These are phyloP conservation scores for Campylomormyrus numenius DNA, from an alignment of 2,113 vertebrate genomes.

Conservation along the genomic window DNA sequence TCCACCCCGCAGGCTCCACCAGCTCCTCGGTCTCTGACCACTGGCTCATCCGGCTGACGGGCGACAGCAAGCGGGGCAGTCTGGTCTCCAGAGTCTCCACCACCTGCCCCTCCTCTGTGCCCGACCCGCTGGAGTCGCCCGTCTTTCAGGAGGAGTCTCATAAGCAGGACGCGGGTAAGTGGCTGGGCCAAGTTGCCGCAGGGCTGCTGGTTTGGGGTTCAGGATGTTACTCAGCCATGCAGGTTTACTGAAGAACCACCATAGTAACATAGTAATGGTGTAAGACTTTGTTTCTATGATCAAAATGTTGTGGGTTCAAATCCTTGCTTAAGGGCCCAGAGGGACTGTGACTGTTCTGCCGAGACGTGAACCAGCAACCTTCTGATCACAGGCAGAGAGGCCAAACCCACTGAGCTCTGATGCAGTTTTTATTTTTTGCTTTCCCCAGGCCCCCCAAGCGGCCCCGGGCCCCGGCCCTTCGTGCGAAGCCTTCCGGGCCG, in stretches of 20 bases:
- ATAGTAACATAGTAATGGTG: background rate
- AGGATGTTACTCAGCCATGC: background rate
- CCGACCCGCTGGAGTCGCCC: slow-evolving; percentile 56
- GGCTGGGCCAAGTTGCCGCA: background rate
- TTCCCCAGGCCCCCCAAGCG: slow-evolving; percentile 50
- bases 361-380: background rate
- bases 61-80: slow-evolving; percentile 54
- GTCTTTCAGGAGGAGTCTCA: slow-evolving; percentile 45
- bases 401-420: background rate
- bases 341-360: background rate
- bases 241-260: background rate
- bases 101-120: slow-evolving; percentile 48
- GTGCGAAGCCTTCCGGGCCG: slow-evolving; percentile 58
- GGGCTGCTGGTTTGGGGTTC: background rate
- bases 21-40: slow-evolving; percentile 75
- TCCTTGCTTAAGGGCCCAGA: background rate
- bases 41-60: slow-evolving; percentile 72
- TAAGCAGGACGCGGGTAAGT: slow-evolving; percentile 60
- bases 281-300: background rate
- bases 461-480: slow-evolving; percentile 52
- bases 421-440: background rate
- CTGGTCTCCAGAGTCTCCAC: slow-evolving; percentile 57
- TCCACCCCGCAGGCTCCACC: slow-evolving; percentile 61
- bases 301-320: background rate
- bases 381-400: background rate